Percentiles rank a stretch among this genome's conserved stretches.
Evolutionary conservation across 2,113 vertebrate genomes (phyloP).

Genomic region (Australoheros scitulus): DNA sequence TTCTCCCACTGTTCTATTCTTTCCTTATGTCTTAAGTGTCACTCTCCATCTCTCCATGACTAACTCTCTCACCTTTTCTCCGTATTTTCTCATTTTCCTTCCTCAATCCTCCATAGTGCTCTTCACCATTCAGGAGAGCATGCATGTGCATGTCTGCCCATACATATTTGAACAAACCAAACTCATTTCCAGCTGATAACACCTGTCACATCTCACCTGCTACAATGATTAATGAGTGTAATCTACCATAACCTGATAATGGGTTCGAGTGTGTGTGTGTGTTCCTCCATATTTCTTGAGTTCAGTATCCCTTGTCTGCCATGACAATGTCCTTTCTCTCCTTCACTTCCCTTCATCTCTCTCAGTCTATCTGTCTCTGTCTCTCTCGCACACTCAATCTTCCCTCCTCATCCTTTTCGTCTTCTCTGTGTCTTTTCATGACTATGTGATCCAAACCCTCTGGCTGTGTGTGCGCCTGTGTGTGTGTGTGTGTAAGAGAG

Average conservation of each 20-base stretch:
- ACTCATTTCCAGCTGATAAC: conserved; percentile 72
- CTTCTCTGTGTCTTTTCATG: conserved; percentile 10
- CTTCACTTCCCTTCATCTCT: conserved; percentile 26
- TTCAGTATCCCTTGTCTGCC: conserved; percentile 16
- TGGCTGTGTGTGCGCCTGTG: background rate
- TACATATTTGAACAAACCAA: conserved; percentile 52
- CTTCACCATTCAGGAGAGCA: conserved; percentile 12
- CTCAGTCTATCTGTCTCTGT: conserved; percentile 38
- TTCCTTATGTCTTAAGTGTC: conserved; percentile 36
- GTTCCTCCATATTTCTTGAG: conserved; percentile 4
- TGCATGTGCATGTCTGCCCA: conserved; percentile 14
- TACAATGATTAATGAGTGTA: conserved; percentile 72
- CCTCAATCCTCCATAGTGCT: background rate
- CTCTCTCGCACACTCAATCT: conserved; percentile 6
- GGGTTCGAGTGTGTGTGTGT: conserved; percentile 31
- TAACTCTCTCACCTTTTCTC: conserved; percentile 48
- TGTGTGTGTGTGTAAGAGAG: background rate
- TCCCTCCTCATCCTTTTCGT: conserved; percentile 4
- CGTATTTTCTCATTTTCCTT: conserved; percentile 38
- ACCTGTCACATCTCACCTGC: conserved; percentile 75
- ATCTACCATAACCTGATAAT: conserved; percentile 75
- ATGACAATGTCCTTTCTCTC: conserved; percentile 24
- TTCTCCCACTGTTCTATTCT: conserved; percentile 50
- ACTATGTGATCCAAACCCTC: conserved; percentile 23
- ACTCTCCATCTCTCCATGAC: conserved; percentile 29